These are phyloP conservation scores for Oriolus oriolus DNA, from an alignment of 2,113 vertebrate species.

Conservation along the genomic window DNA sequence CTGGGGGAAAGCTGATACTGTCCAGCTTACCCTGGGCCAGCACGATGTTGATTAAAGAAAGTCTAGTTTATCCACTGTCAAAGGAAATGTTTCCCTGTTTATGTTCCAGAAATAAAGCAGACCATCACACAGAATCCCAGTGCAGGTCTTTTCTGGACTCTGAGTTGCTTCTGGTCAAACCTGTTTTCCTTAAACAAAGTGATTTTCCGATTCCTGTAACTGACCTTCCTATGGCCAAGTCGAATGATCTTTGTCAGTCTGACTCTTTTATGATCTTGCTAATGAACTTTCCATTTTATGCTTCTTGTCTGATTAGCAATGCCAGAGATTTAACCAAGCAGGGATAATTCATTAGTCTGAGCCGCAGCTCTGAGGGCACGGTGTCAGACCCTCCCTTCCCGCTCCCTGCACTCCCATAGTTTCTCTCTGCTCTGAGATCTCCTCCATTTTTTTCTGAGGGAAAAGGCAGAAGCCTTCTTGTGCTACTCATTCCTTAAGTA, in stretches of 20 bases:
- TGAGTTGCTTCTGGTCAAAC: background rate
- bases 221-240: background rate
- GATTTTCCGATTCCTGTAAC: background rate
- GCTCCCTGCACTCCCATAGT: background rate
- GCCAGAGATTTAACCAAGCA: constrained; percentile 58
- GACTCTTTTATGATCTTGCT: constrained; percentile 49
- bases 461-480: background rate
- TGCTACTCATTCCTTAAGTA: background rate
- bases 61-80: background rate
- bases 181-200: background rate
- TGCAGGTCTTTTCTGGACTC: background rate
- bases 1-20: background rate
- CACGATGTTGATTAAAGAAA: background rate
- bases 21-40: background rate
- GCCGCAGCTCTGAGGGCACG: background rate
- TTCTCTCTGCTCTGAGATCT: background rate
- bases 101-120: background rate
- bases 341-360: constrained; percentile 50
- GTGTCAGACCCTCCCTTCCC: constrained; percentile 40
- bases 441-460: background rate
- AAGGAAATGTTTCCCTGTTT: background rate
- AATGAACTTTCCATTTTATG: constrained; percentile 58
- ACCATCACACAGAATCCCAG: background rate
- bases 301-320: constrained; percentile 59
- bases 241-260: constrained; percentile 28